phyloP scores from a whole-genome alignment of 2,113 vertebrate species.

The Capreolus pygargus region DNA sequence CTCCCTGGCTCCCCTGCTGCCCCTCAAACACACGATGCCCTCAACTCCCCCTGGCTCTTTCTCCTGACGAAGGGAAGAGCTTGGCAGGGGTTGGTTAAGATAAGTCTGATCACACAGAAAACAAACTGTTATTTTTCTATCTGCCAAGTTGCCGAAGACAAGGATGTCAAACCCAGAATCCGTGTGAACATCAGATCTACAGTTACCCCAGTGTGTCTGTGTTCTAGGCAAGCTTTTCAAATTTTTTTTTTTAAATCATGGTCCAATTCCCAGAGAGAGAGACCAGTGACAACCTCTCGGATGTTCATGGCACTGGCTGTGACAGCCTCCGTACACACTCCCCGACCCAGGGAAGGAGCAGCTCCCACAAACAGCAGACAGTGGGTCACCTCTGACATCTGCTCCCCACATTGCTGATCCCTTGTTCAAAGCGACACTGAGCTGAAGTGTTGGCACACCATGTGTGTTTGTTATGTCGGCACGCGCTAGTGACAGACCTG shows the following conservation, averaged over 20 bases:
- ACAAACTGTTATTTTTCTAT: slow-evolving; percentile 62
- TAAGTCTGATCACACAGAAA: slow-evolving; percentile 59
- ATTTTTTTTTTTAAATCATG: background rate
- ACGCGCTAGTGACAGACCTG: slow-evolving; percentile 65
- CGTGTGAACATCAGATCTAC: background rate
- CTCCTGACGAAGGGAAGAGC: slow-evolving; percentile 37
- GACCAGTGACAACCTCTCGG: background rate
- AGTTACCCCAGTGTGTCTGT: slow-evolving; percentile 34
- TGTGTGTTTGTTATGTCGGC: slow-evolving; percentile 67
- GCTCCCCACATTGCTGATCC: slow-evolving; percentile 50
- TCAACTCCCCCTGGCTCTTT: background rate
- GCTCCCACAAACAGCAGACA: background rate
- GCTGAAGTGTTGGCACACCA: slow-evolving; percentile 60
- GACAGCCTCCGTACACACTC: background rate
- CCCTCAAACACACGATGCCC: background rate
- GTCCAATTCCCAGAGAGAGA: slow-evolving; percentile 53
- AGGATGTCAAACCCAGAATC: slow-evolving; percentile 50
- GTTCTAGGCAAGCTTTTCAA: slow-evolving; percentile 1
- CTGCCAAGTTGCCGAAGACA: slow-evolving; percentile 61
- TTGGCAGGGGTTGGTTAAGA: slow-evolving; percentile 57
- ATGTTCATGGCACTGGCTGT: background rate
- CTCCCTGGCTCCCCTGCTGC: background rate
- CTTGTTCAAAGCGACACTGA: slow-evolving; percentile 36
- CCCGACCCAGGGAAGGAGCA: background rate
- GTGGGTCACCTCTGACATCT: slow-evolving; percentile 62